Base-by-base conservation (phyloP, 2,888 invertebrate species). In the Clistopyga incitator region DNA sequence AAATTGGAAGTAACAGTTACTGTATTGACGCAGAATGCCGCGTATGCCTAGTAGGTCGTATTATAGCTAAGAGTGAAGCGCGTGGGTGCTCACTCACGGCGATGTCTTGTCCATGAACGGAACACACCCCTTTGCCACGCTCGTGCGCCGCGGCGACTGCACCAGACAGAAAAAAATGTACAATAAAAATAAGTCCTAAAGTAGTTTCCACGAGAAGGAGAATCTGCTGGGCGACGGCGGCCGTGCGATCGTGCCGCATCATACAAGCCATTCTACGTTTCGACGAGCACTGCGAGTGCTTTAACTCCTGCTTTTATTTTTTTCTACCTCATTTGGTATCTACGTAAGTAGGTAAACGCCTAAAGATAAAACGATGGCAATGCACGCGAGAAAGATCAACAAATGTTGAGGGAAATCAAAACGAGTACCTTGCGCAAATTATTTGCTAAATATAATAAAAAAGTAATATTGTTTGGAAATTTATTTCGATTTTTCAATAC, bases 101-200 rank as follows among this genome's bases (percentile, higher is more conserved):
- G 65, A 61, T 61, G 70, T 78, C 77, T 78, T 77, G 78, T 79
- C 68, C 77, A 70, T 78, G 82, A 78, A 52, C 47, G 68, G 64
- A 80, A 82, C 84, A 85, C 84, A 82, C 75, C 86, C 87, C 86
- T 78, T 88, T 87, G 85, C 82, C 87, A 79, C 86, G 86, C 54
- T 80, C 80, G 68, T 65, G 80, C 83, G 86, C 84, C 75, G 38
- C 80, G 86, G 64, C 75, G 64, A 29, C 80, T 45, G 52, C 45
- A 77, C 84, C 88, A 89, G 88, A 90, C 90, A 85, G 81, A 89
- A 88, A 87, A 86, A 88, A 88, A 87, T 81, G 86, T 84, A 83
- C 85, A 88, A 89, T 88, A 88, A 90, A 89, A 90, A 89, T 89
- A 88, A 88, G 86, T 88, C 87, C 87, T 86, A 88, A 88, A 90